A percentile compares a stretch with the other conserved stretches of the same genome.
phyloP scores from a whole-genome alignment of 2,888 invertebrate genomes.

The Nymphalis c-album region DNA sequence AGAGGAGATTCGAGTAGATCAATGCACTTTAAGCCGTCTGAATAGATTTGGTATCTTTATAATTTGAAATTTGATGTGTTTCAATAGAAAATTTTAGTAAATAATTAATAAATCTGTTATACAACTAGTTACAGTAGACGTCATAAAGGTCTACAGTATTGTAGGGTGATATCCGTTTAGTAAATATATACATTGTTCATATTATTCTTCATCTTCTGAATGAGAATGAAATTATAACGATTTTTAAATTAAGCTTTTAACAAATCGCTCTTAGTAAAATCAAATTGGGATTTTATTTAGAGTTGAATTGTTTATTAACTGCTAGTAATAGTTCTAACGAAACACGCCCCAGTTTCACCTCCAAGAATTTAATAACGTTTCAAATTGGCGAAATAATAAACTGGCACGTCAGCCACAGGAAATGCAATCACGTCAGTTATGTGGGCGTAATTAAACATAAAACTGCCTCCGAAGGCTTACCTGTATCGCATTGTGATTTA shows the following conservation, averaged over 20 bases:
- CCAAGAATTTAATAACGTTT: slow-evolving; percentile 73
- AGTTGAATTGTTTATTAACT: slow-evolving; percentile 22
- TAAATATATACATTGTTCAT: no score
- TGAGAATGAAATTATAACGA: background rate
- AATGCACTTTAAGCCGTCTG: slow-evolving; percentile 42
- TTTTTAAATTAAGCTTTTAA: background rate
- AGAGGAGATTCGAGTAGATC: slow-evolving; percentile 48
- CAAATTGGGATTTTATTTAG: background rate
- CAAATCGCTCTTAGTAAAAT: background rate
- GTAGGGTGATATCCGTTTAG: no score
- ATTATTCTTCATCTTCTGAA: no score
- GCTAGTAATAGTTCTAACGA: slow-evolving; percentile 37
- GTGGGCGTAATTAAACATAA: slow-evolving; percentile 73
- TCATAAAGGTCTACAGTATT: no score
- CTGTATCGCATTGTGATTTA: slow-evolving; percentile 39
- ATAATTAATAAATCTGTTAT: no score
- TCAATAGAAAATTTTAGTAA: no score
- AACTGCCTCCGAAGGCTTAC: slow-evolving; percentile 50
- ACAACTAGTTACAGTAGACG: no score
- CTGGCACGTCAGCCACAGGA: slow-evolving; percentile 71
- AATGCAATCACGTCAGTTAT: slow-evolving; percentile 75
- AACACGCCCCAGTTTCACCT: slow-evolving; percentile 55
- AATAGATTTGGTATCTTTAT: background rate
- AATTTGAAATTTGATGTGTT: background rate
- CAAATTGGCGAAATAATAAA: slow-evolving; percentile 78